A percentile compares a stretch with the other conserved stretches of the same genome.
phyloP scores from a whole-genome alignment of 2,797 vertebrate species.

The Hippocampus kuda region DNA sequence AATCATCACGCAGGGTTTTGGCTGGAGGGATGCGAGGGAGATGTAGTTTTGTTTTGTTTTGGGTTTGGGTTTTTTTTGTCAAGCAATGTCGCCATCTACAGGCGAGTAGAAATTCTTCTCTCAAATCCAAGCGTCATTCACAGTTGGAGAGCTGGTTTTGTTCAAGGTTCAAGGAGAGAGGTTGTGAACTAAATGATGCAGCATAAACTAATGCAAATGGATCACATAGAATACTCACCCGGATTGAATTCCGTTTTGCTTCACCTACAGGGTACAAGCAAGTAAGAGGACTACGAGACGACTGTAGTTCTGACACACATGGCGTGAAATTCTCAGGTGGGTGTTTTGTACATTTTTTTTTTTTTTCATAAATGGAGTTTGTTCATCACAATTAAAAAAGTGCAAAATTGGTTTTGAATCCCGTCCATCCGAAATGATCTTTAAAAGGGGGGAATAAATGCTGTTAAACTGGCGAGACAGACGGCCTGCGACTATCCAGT shows the following conservation, averaged over 20 bases:
- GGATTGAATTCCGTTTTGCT: neutral
- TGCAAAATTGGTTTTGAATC: conserved; percentile 64
- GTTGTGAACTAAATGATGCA: neutral
- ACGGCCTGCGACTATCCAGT: conserved; percentile 58
- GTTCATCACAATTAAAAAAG: conserved; percentile 48
- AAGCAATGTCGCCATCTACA: conserved; percentile 94
- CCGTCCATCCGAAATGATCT: conserved; percentile 66
- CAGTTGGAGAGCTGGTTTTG: conserved; percentile 10
- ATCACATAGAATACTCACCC: neutral
- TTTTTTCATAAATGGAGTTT: conserved; percentile 23
- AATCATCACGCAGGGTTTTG: conserved; percentile 31
- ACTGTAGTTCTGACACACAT: neutral
- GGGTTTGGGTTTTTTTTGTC: conserved; percentile 45
- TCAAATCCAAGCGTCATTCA: conserved; percentile 22
- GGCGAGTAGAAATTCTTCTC: conserved; percentile 40
- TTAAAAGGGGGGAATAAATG: conserved; percentile 71
- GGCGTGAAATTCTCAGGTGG: neutral
- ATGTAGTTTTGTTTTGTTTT: neutral
- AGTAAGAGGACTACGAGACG: neutral
- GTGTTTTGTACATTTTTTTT: conserved; percentile 22
- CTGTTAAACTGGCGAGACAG: conserved; percentile 46
- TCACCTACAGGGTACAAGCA: neutral
- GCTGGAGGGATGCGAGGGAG: conserved; percentile 21
- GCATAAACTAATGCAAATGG: neutral
- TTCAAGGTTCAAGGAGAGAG: neutral